Conservation (phyloP, 2,113 vertebrate species). For the Gallinago media region DNA sequence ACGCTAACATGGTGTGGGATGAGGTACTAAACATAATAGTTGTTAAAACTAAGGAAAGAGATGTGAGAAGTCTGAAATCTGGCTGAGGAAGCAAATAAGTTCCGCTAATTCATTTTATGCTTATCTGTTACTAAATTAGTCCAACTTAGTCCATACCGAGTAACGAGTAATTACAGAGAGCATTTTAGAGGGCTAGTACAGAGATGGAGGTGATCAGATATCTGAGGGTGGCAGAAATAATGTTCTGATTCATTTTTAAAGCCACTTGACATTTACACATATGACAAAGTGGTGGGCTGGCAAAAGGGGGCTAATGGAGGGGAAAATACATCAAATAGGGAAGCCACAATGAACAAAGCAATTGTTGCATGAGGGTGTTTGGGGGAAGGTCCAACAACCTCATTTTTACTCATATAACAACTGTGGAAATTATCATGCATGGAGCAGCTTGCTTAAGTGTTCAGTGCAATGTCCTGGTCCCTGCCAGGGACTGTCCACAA, state of each 20-base stretch:
- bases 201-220: background rate
- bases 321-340: background rate
- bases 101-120: background rate
- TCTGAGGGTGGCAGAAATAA: background rate
- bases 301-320: background rate
- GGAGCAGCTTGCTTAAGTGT: background rate
- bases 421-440: background rate
- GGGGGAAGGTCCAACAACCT: background rate
- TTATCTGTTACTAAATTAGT: background rate
- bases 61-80: background rate
- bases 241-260: slow-evolving; percentile 57
- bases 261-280: slow-evolving; percentile 46
- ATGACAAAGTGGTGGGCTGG: background rate
- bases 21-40: background rate
- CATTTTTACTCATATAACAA: background rate
- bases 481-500: background rate
- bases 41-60: background rate
- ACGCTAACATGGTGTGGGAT: background rate
- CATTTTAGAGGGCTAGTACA: background rate
- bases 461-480: background rate
- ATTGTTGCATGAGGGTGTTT: background rate
- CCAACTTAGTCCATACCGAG: background rate
- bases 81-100: background rate
- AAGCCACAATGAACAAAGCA: slow-evolving; percentile 27
- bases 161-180: background rate